Conservation (phyloP, 2,113 vertebrate genomes). For the Larimichthys polyactis region DNA sequence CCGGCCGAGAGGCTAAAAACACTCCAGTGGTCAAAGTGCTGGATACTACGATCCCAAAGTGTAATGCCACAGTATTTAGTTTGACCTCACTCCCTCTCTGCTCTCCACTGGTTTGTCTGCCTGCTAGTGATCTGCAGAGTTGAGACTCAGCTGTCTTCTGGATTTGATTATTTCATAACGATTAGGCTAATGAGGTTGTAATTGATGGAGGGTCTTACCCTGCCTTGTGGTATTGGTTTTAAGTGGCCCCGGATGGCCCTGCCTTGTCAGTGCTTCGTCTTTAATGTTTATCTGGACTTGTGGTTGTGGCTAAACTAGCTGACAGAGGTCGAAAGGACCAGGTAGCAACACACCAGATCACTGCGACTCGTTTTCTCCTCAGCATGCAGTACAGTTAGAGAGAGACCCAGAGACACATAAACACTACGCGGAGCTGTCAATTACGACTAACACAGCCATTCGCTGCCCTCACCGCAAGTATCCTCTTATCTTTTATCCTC, state of each 20-base stretch:
- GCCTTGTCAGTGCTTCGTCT: constrained; percentile 72
- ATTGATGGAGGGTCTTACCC: constrained; percentile 79
- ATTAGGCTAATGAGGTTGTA: constrained; percentile 80
- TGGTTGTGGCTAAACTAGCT: constrained; percentile 56
- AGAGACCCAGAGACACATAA: constrained; percentile 14
- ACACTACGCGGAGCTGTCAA: constrained; percentile 22
- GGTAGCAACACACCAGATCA: constrained; percentile 31
- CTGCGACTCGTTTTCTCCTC: constrained; percentile 41
- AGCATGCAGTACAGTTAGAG: constrained; percentile 14
- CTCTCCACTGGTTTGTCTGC: constrained; percentile 21
- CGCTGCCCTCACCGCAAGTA: constrained; percentile 36
- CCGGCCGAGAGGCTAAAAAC: not conserved
- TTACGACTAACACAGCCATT: constrained; percentile 45
- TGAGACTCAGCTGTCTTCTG: constrained; percentile 66
- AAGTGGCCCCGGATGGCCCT: constrained; percentile 72
- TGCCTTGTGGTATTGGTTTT: constrained; percentile 72
- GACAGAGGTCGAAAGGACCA: constrained; percentile 44
- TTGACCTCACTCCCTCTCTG: not conserved
- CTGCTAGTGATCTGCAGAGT: constrained; percentile 48
- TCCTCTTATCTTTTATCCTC: constrained; percentile 48
- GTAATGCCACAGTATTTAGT: not conserved
- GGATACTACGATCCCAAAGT: not conserved
- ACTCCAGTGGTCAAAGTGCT: not conserved
- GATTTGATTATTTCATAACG: constrained; percentile 80
- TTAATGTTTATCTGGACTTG: constrained; percentile 73